These are phyloP conservation scores for Harpagifer antarcticus DNA, from an alignment of 2,797 vertebrate species.

Conservation along the genomic window DNA sequence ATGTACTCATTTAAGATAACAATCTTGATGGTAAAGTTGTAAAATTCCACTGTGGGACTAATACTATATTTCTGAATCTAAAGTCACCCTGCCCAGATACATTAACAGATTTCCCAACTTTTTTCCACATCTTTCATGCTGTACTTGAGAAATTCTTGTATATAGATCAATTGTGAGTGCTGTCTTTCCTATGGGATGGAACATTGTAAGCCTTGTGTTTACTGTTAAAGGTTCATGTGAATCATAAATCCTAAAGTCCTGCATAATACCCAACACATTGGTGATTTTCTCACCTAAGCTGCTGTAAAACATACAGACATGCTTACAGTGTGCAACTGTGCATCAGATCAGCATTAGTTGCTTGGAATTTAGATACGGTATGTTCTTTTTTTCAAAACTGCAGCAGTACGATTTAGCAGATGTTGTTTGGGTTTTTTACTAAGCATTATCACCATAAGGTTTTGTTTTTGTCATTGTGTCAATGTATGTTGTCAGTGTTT, in stretches of 20 bases:
- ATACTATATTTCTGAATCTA: no score
- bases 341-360: background rate
- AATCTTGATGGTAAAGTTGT: no score
- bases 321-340: background rate
- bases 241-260: slow-evolving; percentile 32
- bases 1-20: no score
- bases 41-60: no score
- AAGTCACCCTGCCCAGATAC: no score
- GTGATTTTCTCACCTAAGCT: slow-evolving; percentile 37
- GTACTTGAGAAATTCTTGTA: slow-evolving; percentile 9
- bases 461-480: background rate
- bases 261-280: slow-evolving; percentile 28
- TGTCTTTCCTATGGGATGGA: slow-evolving; percentile 13
- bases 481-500: no score
- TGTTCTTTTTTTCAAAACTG: background rate
- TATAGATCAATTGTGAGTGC: background rate
- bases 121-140: background rate
- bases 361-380: background rate
- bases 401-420: background rate
- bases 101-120: background rate
- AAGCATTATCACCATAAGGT: background rate
- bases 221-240: slow-evolving; percentile 46
- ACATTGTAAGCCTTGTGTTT: slow-evolving; percentile 42
- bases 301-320: slow-evolving; percentile 16
- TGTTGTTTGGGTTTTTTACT: background rate